Base-by-base conservation (phyloP, 1,140 invertebrate species). In the Scaptomyza graminum region DNA sequence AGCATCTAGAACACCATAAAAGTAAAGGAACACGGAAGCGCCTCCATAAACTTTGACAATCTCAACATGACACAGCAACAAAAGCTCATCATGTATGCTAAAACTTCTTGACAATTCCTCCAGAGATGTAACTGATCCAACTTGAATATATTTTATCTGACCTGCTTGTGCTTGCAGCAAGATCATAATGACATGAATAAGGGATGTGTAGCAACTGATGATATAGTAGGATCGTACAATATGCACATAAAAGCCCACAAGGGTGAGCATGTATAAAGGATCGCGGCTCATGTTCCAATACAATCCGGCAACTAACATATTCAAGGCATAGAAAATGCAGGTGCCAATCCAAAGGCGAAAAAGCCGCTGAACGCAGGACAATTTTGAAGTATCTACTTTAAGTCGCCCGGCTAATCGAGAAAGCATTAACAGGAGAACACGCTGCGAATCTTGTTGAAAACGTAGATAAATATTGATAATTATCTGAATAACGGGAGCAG, bases 11-110 rank as follows among this genome's bases (percentile, higher is more conserved):
- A 57, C 12, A 11, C 12, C 9, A 22, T 55, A 74, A 1, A 56
- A 9, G 8, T 25, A 11, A 37, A 54, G 16, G 9, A 63, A 3
- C 4, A 69, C 4, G 0, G 69, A 13, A 3, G 47, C 28, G 2
- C 43, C 65, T 3, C 70, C 51, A 28, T 55, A 74, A 6, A 68
- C 57, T 11, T 67, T 6, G 0, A 39, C 43, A 8, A 74, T 6
- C 7, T 55, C 37, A 9, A 49, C 34, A 5, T 49, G 44, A 18
- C 65, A 68, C 0, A 74, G 28, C 44, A 69, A 15, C 11, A 69
- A n/a, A 2, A 74, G 43, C 5, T 74, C 37, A 44, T 74, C 70
- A 12, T 55, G n/a, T n/a, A n/a, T n/a, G n/a, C n/a, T n/a, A n/a
- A n/a, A n/a, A n/a, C n/a, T n/a, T n/a, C n/a, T n/a, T n/a, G n/a